Percentiles rank a stretch among this genome's conserved stretches.
These are phyloP conservation scores for Istiophorus platypterus DNA, from an alignment of 2,113 vertebrate genomes.

Conservation along the genomic window DNA sequence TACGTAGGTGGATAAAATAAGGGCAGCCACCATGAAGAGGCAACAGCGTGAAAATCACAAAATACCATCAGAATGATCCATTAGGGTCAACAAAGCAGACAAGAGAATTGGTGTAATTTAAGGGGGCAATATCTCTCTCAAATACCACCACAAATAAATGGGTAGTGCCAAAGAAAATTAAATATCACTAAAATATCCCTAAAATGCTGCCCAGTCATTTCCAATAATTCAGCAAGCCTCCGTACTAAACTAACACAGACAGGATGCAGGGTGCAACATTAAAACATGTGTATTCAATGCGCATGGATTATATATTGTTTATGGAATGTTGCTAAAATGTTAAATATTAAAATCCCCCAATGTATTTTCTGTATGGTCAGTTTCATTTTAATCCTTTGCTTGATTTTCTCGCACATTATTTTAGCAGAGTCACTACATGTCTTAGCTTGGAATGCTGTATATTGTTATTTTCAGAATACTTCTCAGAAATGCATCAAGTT, in stretches of 20 bases:
- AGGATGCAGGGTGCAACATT: neutral
- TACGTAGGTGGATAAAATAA: constrained; percentile 53
- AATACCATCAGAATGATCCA: constrained; percentile 25
- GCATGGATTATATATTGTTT: neutral
- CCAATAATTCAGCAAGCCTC: neutral
- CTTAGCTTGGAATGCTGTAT: no score
- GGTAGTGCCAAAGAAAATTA: constrained; percentile 1
- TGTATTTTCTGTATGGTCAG: neutral
- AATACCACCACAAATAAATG: constrained; percentile 17
- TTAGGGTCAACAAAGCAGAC: constrained; percentile 37
- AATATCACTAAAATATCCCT: constrained; percentile 21
- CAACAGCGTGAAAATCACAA: constrained; percentile 20
- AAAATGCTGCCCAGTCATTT: constrained; percentile 5
- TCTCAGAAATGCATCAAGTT: no score
- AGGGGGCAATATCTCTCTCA: constrained; percentile 28
- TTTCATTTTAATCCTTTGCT: neutral
- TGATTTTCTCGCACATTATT: no score
- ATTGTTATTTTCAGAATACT: no score
- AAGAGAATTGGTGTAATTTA: constrained; percentile 50
- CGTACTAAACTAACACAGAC: neutral
- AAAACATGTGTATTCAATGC: neutral
- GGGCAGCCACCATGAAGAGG: constrained; percentile 49
- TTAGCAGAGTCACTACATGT: no score
- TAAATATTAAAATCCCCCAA: neutral
- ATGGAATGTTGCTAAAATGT: neutral